Base-by-base conservation (phyloP, 2,888 invertebrate species). In the Leptopterna dolabrata region DNA sequence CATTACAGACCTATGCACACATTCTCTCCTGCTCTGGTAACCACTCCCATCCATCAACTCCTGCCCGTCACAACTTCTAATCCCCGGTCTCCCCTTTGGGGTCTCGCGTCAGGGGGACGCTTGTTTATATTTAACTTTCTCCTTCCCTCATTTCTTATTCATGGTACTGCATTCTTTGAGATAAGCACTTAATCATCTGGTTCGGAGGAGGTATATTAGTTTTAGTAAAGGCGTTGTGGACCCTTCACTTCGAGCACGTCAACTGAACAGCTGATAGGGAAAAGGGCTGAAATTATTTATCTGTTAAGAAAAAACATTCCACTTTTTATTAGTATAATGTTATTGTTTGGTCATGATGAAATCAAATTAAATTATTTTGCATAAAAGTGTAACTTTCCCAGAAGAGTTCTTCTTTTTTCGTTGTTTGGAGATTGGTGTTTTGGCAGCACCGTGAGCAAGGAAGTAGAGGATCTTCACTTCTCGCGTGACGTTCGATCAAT, bases 121-220 rank as follows among this genome's bases (percentile, higher is more conserved):
- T 78, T 78, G 45, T 78, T 78, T 78, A 78, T 78, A 78, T 78
- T 78, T 78, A 43, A 78, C 78, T 78, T 78, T 78, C 78, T 27
- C 78, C 16, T 36, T 11, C 78, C 45, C 45, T 78, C 43, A 29
- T 78, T 78, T 78, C 78, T 78, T 78, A 78, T 78, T 78, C 76
- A 76, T 76, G 76, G 41, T 76, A 43, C 76, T 36, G 76, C 76
- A 24, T 76, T 36, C 19, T 76, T 76, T n/a, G 1, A 43, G 76
- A 43, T 76, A 45, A 78, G 14, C 78, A 45, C 43, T 78, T 19
- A 78, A 78, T 78, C 78, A 41, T 36, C 30, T 29, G 16, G 73
- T 73, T n/a, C 36, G 73, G 63, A 27, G 24, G 63, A 63, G 63
- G 63, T 7, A 63, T 7, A 63, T 63, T 63, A 11, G 63, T 63